Evolutionary conservation across 2,888 invertebrate genomes (phyloP).

Genomic region (Myopa testacea): DNA sequence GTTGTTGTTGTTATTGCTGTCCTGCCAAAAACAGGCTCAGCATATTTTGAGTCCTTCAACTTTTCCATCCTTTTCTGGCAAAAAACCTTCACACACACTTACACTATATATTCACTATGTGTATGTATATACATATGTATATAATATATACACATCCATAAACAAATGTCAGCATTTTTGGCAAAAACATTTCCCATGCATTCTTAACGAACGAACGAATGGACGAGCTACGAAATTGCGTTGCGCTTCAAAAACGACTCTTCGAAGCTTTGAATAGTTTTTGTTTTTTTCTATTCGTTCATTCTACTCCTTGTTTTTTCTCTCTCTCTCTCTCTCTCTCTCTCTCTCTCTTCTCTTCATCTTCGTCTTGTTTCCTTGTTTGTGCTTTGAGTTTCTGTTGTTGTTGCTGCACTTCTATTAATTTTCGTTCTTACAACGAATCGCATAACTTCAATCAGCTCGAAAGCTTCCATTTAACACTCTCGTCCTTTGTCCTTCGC

Average conservation of each 20-base stretch:
- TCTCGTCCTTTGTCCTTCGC: background rate
- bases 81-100: slow-evolving; percentile 18
- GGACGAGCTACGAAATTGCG: slow-evolving; percentile 22
- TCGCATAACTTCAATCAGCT: slow-evolving; percentile 36
- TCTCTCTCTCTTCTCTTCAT: no score
- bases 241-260: slow-evolving; percentile 15
- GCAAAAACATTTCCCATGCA: slow-evolving; percentile 22
- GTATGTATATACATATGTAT: background rate
- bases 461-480: slow-evolving; percentile 36
- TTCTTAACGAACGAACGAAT: slow-evolving; percentile 13
- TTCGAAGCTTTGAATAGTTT: background rate
- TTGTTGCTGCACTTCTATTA: background rate
- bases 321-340: no score
- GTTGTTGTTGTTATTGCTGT: slow-evolving; percentile 19
- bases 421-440: background rate
- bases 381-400: background rate
- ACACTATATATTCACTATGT: slow-evolving; percentile 20
- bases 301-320: no score
- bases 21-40: slow-evolving; percentile 35
- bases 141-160: background rate
- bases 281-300: background rate
- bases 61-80: slow-evolving; percentile 33
- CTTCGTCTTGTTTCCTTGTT: no score
- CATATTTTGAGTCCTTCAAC: slow-evolving; percentile 17
- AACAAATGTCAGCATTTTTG: slow-evolving; percentile 18